Conservation (phyloP, 2,113 vertebrate genomes). For the Rhipidura dahli region DNA sequence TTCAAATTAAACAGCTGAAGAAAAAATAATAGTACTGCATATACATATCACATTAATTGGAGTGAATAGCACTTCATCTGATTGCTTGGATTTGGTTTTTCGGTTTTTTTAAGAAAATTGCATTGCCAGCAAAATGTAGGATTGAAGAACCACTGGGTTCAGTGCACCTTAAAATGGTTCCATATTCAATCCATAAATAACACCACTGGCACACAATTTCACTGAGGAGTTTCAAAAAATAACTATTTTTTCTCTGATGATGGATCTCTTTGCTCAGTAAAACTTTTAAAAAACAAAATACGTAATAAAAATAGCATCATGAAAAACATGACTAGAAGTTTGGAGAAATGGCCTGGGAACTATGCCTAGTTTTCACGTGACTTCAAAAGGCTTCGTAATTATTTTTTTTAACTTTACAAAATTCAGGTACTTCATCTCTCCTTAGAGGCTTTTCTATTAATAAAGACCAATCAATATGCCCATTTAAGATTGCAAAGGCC, state of each 20-base stretch:
- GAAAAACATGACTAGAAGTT: not conserved
- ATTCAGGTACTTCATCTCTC: not conserved
- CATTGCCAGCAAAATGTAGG: not conserved
- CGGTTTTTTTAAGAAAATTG: not conserved
- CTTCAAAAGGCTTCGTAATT: not conserved
- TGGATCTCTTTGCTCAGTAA: not conserved
- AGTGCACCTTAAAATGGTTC: not conserved
- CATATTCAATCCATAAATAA: not conserved
- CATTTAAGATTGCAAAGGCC: not conserved
- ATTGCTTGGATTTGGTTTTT: not conserved
- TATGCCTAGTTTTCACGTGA: not conserved
- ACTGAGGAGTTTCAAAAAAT: not conserved
- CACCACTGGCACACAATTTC: not conserved
- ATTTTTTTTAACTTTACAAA: not conserved
- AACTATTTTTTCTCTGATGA: not conserved
- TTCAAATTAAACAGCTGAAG: not conserved
- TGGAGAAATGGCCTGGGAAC: not conserved
- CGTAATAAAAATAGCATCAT: not conserved
- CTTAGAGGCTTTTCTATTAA: not conserved
- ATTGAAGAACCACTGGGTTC: not conserved
- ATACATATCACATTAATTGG: not conserved
- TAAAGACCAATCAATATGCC: not conserved
- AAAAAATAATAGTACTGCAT: not conserved
- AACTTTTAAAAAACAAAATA: not conserved
- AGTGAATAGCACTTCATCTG: not conserved